Base-by-base conservation (phyloP, 2,113 vertebrate genomes). In the Corynorhinus townsendii region DNA sequence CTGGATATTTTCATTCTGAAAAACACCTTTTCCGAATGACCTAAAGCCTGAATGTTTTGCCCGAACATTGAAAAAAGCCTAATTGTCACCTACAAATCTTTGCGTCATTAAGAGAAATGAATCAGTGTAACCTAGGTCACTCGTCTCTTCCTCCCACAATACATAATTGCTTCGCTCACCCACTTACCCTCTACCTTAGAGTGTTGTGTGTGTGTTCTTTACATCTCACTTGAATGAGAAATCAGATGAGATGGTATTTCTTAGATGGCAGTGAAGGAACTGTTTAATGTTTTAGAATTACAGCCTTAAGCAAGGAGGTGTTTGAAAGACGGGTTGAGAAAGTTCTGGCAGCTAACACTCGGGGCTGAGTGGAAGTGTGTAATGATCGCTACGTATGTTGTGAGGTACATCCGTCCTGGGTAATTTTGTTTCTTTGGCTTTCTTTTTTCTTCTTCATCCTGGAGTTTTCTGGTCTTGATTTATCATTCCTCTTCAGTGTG, bases 41-140 rank as follows among this genome's bases (percentile, higher is more conserved):
- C n/a, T 33, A 59, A 93, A 85, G 49, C 12, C 71, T 69, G 22
- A 85, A 43, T 62, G n/a, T 87, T 91, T 92, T 73, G 54, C 56
- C 45, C 30, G 33, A 80, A 75, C 85, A 20, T 81, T 73, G 15
- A 64, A 52, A 68, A 90, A 91, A 95, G 19, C 14, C 45, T 40
- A 40, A 17, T 56, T 84, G 22, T 66, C 30, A 9, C 73, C 40
- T 43, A 26, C 45, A 11, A 35, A 45, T 89, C 19, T 92, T 30
- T 80, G 17, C 49, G n/a, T 38, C 52, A n/a, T 28, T 49, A 16
- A 64, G 75, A 38, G 35, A 71, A 83, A 81, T 82, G 54, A 81
- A 43, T 69, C 40, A 0, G 14, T 8, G 0, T 49, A 38, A 45
- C 69, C 16, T 95, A 79, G 79, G 94, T 56, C 56, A 86, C 66